Evolutionary conservation across 2,888 invertebrate species (phyloP).

Genomic region (Calameuta idolon): DNA sequence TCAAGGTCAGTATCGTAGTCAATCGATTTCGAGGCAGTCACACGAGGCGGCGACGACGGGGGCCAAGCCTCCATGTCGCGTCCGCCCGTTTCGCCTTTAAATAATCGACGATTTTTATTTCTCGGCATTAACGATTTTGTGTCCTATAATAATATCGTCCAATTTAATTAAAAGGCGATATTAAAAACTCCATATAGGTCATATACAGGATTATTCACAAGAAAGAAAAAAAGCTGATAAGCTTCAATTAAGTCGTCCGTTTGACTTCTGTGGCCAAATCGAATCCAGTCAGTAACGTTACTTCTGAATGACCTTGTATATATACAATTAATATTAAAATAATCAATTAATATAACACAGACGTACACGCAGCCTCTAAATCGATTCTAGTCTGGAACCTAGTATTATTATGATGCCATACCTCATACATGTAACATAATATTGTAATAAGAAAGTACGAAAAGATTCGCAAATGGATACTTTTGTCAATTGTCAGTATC

Average conservation of each 20-base stretch:
- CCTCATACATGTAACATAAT: background rate
- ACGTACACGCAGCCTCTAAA: background rate
- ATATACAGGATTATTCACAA: background rate
- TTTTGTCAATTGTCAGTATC: background rate
- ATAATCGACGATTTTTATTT: background rate
- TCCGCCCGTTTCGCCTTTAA: background rate
- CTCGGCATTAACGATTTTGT: background rate
- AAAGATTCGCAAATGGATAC: background rate
- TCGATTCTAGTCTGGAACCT: background rate
- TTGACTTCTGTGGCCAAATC: background rate
- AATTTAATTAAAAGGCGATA: background rate
- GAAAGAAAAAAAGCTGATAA: background rate
- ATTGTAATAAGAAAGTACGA: background rate
- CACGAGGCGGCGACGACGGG: background rate
- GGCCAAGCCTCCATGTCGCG: background rate
- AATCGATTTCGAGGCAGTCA: background rate
- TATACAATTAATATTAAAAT: background rate
- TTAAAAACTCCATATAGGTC: background rate
- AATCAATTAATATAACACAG: background rate
- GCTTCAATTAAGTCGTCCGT: background rate
- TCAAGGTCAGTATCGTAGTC: background rate
- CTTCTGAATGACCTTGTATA: background rate
- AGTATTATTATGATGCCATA: background rate
- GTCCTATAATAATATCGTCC: background rate
- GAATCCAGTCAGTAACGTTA: background rate